Conservation (phyloP, 2,797 vertebrate species). For the Aulostomus chinensis region DNA sequence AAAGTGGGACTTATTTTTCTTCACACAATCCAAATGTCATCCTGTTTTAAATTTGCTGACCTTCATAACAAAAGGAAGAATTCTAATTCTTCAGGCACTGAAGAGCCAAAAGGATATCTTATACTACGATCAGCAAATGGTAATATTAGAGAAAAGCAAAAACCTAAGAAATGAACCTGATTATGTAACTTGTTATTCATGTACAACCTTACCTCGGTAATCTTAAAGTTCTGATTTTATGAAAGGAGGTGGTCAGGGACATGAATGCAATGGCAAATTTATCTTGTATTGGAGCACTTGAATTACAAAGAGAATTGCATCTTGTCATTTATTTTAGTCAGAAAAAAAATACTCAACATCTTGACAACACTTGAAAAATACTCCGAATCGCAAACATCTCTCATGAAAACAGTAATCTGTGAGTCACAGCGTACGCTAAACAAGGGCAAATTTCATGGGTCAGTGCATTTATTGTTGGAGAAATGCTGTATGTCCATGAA, state of each 20-base stretch:
- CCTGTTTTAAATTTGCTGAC: too few species aligned
- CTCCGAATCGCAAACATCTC: constrained; percentile 16
- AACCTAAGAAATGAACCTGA: too few species aligned
- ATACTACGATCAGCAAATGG: too few species aligned
- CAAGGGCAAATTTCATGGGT: constrained; percentile 57
- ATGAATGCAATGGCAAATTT: constrained; percentile 16
- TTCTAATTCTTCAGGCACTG: too few species aligned
- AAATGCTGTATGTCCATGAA: constrained; percentile 31
- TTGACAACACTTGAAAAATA: neutral
- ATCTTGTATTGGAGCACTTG: constrained; percentile 20
- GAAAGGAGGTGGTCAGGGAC: constrained; percentile 9
- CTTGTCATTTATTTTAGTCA: constrained; percentile 33
- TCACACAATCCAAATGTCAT: too few species aligned
- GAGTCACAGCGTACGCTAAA: constrained; percentile 46
- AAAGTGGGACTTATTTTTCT: too few species aligned
- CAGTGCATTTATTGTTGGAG: constrained; percentile 43
- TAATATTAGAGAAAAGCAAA: too few species aligned
- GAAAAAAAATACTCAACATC: neutral
- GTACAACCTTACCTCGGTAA: too few species aligned
- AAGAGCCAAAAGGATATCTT: too few species aligned
- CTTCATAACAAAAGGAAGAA: too few species aligned
- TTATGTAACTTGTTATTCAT: too few species aligned
- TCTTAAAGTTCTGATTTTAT: constrained; percentile 15
- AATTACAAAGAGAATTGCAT: constrained; percentile 33
- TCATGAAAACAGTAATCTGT: constrained; percentile 46